Evolutionary conservation across 2,888 invertebrate species (phyloP), one percentile per base, ranked within the genome.

Genomic region (Sarcophaga subvicina): DNA sequence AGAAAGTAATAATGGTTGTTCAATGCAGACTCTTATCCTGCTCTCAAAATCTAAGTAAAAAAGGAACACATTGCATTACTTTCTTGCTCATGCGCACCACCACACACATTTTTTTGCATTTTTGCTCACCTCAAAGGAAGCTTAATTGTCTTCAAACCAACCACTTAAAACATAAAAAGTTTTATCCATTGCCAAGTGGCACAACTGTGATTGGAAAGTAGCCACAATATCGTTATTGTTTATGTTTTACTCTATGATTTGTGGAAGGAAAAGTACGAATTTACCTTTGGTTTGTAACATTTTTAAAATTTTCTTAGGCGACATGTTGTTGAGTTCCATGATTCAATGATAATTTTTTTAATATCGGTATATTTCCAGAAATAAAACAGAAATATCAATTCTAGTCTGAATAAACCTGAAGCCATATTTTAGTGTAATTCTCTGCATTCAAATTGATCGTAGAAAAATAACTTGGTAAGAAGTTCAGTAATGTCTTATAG

Each of bases 161-260:
- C 37, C 27, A 17, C n/a, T 66, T 66, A 10, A n/a, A 25, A 37
- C 4, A 3, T 2, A n/a, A 17, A 54, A 54, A 54, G 37, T 37
- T 37, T 37, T 10, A 37, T 17, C 17, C 14, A 37, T 66, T 71
- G 25, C 22, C 45, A 47, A 73, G 63, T 8, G 17, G 62, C 27
- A 47, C 70, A 70, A 70, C 22, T 10, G 25, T 20, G 20, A 27
- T 20, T 76, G 76, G 37, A 76, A 67, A 14, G 49, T 71, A 37
- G 3, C 47, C 20, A 14, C 5, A 49, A 69, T 17, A 45, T 17
- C 54, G 12, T 14, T 54, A 54, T 54, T 54, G 54, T 54, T 54
- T 54, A 54, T 17, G 54, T 54, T 54, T 54, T 54, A 54, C 14
- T 54, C 14, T 54, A 54, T 54, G 37, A 17, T 17, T 17, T 14